phyloP scores from a whole-genome alignment of 2,888 invertebrate genomes.

The Galerucella pusilla region DNA sequence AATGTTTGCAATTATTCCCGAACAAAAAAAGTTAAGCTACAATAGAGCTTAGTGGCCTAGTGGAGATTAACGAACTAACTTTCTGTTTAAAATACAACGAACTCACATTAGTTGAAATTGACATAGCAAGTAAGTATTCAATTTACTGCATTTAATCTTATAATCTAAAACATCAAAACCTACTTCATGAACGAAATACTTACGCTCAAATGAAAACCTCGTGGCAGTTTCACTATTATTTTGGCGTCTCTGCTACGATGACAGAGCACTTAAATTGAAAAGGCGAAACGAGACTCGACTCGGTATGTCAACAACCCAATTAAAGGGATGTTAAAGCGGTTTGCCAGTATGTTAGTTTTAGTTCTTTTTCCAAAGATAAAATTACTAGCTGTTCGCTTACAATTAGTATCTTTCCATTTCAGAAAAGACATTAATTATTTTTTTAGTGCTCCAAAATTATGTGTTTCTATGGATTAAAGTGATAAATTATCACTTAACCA shows the following conservation, averaged over 20 bases:
- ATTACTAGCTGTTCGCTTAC: constrained; percentile 22
- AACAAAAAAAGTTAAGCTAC: not conserved
- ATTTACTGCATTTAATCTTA: not conserved
- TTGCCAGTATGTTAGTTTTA: constrained; percentile 46
- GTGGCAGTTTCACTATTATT: constrained; percentile 38
- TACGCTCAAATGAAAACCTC: constrained; percentile 26
- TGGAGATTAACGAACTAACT: too few relatives aligned
- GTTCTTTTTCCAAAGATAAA: constrained; percentile 33
- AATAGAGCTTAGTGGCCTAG: not conserved
- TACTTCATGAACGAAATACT: not conserved
- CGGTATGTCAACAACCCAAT: constrained; percentile 59
- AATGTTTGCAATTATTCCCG: not conserved
- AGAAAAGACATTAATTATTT: not conserved
- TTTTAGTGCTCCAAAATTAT: not conserved
- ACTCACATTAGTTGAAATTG: not conserved
- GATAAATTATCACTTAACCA: too few relatives aligned
- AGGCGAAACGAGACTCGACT: constrained; percentile 30
- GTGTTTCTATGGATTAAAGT: too few relatives aligned
- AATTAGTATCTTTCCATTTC: not conserved
- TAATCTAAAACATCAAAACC: constrained; percentile 1
- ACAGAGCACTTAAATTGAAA: constrained; percentile 39
- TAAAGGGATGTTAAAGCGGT: constrained; percentile 56
- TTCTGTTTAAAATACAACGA: not conserved
- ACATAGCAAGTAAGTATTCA: not conserved
- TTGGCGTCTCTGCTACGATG: constrained; percentile 33